These are phyloP conservation scores for Liodrosophila aerea DNA, from an alignment of 2,888 invertebrate genomes.

Conservation along the genomic window DNA sequence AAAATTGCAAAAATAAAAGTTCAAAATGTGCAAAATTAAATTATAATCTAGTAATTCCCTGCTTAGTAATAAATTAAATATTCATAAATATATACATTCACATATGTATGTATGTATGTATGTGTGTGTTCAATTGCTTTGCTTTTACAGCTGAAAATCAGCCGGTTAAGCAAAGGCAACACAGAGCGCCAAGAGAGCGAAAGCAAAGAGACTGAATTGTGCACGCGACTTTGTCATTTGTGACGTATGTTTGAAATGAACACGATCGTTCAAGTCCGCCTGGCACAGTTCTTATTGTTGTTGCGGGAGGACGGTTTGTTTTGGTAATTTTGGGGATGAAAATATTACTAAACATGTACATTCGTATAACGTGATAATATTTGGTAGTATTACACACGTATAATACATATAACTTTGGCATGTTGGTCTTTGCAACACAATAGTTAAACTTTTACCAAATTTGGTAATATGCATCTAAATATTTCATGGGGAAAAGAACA, in stretches of 20 bases:
- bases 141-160: constrained; percentile 14
- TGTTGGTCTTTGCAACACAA: too few species aligned
- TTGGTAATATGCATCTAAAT: background rate
- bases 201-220: constrained; percentile 3
- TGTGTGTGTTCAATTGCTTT: too few species aligned
- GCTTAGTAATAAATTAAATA: constrained; percentile 9
- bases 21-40: too few species aligned
- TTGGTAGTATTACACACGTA: too few species aligned
- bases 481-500: background rate
- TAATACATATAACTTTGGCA: too few species aligned
- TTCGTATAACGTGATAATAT: background rate
- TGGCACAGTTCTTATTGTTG: constrained; percentile 1
- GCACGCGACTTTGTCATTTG: constrained; percentile 2
- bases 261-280: constrained; percentile 49
- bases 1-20: background rate
- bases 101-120: too few species aligned
- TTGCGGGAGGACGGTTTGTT: background rate
- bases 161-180: constrained; percentile 5
- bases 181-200: constrained; percentile 5
- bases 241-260: constrained; percentile 23
- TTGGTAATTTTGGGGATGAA: constrained; percentile 11
- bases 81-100: constrained; percentile 5
- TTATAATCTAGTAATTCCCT: background rate
- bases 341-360: background rate
- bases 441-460: background rate